Evolutionary conservation across 2,797 vertebrate species (phyloP).

Genomic region (Rhodeus uyekii): DNA sequence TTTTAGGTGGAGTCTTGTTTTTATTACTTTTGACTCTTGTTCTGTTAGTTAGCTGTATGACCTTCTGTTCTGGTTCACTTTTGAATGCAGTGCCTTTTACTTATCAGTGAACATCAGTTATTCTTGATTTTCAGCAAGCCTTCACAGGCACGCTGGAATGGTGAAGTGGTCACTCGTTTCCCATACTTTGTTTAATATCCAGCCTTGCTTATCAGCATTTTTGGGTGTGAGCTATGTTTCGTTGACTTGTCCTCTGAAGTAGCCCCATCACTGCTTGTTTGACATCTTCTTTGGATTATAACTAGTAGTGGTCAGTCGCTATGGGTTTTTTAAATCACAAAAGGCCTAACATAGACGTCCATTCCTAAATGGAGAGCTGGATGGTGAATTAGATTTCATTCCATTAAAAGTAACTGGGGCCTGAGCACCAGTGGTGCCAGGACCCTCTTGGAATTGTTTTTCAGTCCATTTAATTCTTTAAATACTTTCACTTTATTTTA

Average conservation of each 20-base stretch:
- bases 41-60: not conserved
- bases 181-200: not conserved
- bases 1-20: not conserved
- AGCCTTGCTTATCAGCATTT: slow-evolving; percentile 9
- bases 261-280: not conserved
- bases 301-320: too few relatives aligned
- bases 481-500: too few relatives aligned
- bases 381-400: too few relatives aligned
- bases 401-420: too few relatives aligned
- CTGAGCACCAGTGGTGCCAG: too few relatives aligned
- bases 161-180: slow-evolving; percentile 4
- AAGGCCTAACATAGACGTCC: too few relatives aligned
- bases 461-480: too few relatives aligned
- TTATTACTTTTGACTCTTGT: not conserved
- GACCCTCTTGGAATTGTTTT: too few relatives aligned
- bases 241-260: not conserved
- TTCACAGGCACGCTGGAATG: not conserved
- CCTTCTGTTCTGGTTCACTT: slow-evolving; percentile 28
- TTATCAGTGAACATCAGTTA: not conserved
- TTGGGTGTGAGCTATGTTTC: slow-evolving; percentile 23
- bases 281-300: not conserved
- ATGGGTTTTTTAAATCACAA: not conserved
- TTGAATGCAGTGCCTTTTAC: not conserved
- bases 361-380: not conserved
- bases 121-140: not conserved